Base-by-base conservation (phyloP, 2,888 invertebrate genomes). In the Hoplodrina ambigua region DNA sequence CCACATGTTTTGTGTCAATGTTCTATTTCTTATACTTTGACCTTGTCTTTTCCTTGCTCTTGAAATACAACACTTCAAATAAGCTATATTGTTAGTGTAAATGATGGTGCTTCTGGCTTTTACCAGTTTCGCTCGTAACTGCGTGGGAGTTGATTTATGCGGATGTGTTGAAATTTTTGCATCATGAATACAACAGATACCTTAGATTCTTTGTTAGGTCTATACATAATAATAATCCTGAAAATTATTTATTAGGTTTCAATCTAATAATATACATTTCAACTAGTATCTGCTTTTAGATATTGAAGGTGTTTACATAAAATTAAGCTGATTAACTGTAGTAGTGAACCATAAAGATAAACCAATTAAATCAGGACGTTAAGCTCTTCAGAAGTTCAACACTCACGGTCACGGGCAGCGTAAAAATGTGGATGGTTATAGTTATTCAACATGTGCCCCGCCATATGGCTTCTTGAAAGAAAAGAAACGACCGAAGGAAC, bases 391-490 rank as follows among this genome's bases (percentile, higher is more conserved):
- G 57, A 80, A 86, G 86, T 89, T 89, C 75, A 88, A 86, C 83
- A 84, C 86, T 87, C 91, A 92, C 79, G 91, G 92, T 90, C 93
- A 93, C 71, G 92, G 92, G 87, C 89, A 86, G 65, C 69, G 76
- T 87, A 85, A 86, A 84, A 80, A 81, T 78, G 70, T 74, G 68
- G 62, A 85, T 86, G 85, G 85, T 86, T 87, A 80, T 76, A 85
- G 85, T 86, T 86, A 76, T 74, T 85, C 84, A 88, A 90, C 93
- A 93, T 90, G 87, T 92, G 93, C 86, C 86, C 80, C 75, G 88
- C 92, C 94, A 94, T 90, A 91, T 94, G 94, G 92, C 89, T 89
- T 88, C 87, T 93, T 91, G 86, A 90, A 89, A 89, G 86, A 85
- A 75, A 72, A 59, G 62, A 60, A 85, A 85, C 85, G 84, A 79